These are phyloP conservation scores for Nyctibius grandis DNA, from an alignment of 2,797 vertebrate genomes.

Conservation along the genomic window DNA sequence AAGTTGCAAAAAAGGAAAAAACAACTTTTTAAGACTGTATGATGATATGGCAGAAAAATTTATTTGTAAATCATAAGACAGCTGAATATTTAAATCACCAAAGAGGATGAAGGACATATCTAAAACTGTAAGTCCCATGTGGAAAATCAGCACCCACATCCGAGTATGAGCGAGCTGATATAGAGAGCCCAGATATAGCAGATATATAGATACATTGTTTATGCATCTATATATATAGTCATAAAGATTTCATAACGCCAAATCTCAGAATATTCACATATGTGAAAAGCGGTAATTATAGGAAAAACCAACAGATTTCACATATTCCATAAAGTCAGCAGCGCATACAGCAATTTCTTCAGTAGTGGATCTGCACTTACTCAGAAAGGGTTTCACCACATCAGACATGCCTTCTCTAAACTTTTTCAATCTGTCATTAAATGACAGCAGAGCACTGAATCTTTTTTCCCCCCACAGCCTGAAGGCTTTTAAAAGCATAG, in stretches of 20 bases:
- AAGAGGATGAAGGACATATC: neutral
- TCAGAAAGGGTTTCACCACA: neutral
- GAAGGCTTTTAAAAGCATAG: neutral
- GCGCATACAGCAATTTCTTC: neutral
- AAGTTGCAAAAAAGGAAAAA: neutral
- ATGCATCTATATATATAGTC: neutral
- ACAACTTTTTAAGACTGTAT: neutral
- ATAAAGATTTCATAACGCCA: neutral
- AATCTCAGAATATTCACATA: neutral
- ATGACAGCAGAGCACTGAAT: neutral
- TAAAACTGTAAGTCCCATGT: neutral
- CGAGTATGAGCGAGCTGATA: neutral
- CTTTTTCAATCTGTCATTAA: neutral
- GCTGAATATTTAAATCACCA: neutral
- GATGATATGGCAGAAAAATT: neutral
- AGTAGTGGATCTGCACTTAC: neutral
- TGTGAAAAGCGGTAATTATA: neutral
- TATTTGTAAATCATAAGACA: neutral
- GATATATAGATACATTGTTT: neutral
- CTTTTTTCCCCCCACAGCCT: fast-evolving
- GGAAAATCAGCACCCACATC: neutral
- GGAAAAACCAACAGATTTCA: neutral
- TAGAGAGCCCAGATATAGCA: neutral
- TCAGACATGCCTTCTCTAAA: neutral
- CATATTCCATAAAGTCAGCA: neutral